Evolutionary conservation across 92 coral and sea anemone genomes (phyloP), one percentile per base, ranked within the genome.

Genomic region (Pocillopora grandis): DNA sequence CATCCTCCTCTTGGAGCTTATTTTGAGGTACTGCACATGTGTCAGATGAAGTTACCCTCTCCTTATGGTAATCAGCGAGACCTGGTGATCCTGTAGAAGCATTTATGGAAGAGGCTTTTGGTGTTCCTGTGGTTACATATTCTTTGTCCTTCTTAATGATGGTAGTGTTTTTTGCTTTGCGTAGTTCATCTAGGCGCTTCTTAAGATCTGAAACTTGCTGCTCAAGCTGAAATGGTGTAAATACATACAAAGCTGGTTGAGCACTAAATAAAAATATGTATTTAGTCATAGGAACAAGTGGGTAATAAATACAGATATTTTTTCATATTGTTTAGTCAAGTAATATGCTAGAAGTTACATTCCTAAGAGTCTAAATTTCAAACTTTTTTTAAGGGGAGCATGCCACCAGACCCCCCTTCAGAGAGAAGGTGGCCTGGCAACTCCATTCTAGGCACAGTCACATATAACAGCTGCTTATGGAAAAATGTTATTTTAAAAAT

Each of bases 111-210:
- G 12, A 85, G 31, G 35, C n/a, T 36, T 88, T 83, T 48, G 91
- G 87, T 14, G 16, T 78, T 36, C 76, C 87, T 9, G 86, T 63
- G 5, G 85, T 69, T 10, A 91, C 87, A 72, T 91, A 91, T 61
- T 85, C 87, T 35, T 91, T 91, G 81, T 91, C 90, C 72, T 85
- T 91, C 67, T 84, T 91, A 18, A 88, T 75, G 63, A 88, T 85
- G 23, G 91, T 91, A 16, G 90, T 90, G 71, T 75, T 88, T 58
- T 91, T 91, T 12, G 94, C 94, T 81, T 88, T 91, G 69, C 92
- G 91, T 18, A 91, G 85, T 75, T 91, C 91, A 48, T 88, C 94
- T 66, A 91, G 89, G 18, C 94, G 83, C 62, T 68, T 91, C 76
- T 91, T 91, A 20, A 88, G 85, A 23, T 91, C 94, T 19, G 90